Percentiles rank a stretch among this genome's conserved stretches.
phyloP scores from a whole-genome alignment of 1,140 invertebrate genomes.

The Ceratina japonica region DNA sequence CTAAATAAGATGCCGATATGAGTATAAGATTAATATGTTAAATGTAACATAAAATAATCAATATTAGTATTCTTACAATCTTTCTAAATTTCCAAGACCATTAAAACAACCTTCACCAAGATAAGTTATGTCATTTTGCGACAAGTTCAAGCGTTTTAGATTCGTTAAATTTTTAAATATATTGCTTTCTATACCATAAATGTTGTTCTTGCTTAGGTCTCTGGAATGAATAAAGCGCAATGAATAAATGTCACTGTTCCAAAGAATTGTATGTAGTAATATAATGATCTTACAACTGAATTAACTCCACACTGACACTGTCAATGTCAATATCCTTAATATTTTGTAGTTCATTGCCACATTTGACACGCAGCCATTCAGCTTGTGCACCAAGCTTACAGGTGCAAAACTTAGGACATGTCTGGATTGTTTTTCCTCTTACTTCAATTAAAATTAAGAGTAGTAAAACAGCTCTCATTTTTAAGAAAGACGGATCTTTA shows the following conservation, averaged over 20 bases:
- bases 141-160: constrained; percentile 84
- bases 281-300: constrained; percentile 71
- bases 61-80: constrained; percentile 78
- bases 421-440: constrained; percentile 55
- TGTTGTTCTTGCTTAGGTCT: constrained; percentile 88
- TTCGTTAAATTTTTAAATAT: constrained; percentile 86
- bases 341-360: constrained; percentile 69
- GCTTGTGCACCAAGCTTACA: constrained; percentile 75
- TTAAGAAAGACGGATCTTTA: constrained; percentile 38
- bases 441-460: constrained; percentile 68
- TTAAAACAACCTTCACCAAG: constrained; percentile 84
- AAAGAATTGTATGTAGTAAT: constrained; percentile 3
- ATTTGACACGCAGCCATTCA: constrained; percentile 74
- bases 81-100: constrained; percentile 83
- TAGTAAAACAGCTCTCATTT: constrained; percentile 66
- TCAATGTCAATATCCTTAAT: constrained; percentile 72
- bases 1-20: constrained; percentile 74
- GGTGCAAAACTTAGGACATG: constrained; percentile 71
- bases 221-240: constrained; percentile 76
- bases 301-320: constrained; percentile 71
- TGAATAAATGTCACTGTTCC: constrained; percentile 13
- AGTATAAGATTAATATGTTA: constrained; percentile 28
- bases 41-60: constrained; percentile 41
- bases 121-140: constrained; percentile 83
- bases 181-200: constrained; percentile 85